These are phyloP conservation scores for Callospermophilus lateralis DNA, from an alignment of 2,113 vertebrate genomes.

Conservation along the genomic window DNA sequence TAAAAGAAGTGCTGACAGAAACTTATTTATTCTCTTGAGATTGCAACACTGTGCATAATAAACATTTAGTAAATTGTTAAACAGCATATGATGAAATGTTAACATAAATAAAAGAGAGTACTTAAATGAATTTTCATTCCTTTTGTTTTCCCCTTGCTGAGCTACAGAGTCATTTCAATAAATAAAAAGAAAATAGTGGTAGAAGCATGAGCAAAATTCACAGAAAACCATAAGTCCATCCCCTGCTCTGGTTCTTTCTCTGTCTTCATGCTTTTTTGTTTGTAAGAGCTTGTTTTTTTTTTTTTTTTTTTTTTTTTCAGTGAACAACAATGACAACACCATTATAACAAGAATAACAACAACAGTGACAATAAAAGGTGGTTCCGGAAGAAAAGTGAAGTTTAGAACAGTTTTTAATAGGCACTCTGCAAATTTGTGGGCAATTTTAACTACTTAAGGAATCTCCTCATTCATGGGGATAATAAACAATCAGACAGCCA, in stretches of 20 bases:
- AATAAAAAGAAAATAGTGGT: conserved; percentile 69
- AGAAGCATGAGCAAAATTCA: conserved; percentile 43
- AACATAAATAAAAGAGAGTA: conserved; percentile 83
- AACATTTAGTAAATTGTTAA: conserved; percentile 86
- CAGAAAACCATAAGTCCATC: conserved; percentile 43
- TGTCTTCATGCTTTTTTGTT: conserved; percentile 52
- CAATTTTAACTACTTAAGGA: conserved; percentile 71
- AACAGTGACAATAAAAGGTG: conserved; percentile 48
- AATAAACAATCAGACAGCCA: conserved; percentile 76
- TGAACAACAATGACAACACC: not conserved
- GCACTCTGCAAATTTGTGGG: conserved; percentile 73
- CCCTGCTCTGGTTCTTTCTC: not conserved
- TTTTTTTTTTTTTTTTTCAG: conserved; percentile 48
- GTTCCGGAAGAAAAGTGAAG: conserved; percentile 65
- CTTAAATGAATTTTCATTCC: conserved; percentile 81
- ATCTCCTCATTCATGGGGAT: conserved; percentile 73
- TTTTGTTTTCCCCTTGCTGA: conserved; percentile 80
- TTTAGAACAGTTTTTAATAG: conserved; percentile 77
- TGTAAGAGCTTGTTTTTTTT: conserved; percentile 72
- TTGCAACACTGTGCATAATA: conserved; percentile 80
- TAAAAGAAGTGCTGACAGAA: conserved; percentile 83
- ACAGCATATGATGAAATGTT: conserved; percentile 83
- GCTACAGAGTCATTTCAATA: conserved; percentile 74
- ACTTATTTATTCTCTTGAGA: conserved; percentile 83
- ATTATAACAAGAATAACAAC: not conserved